These are phyloP conservation scores for Clarias batrachus DNA, from an alignment of 2,113 vertebrate genomes.

Conservation along the genomic window DNA sequence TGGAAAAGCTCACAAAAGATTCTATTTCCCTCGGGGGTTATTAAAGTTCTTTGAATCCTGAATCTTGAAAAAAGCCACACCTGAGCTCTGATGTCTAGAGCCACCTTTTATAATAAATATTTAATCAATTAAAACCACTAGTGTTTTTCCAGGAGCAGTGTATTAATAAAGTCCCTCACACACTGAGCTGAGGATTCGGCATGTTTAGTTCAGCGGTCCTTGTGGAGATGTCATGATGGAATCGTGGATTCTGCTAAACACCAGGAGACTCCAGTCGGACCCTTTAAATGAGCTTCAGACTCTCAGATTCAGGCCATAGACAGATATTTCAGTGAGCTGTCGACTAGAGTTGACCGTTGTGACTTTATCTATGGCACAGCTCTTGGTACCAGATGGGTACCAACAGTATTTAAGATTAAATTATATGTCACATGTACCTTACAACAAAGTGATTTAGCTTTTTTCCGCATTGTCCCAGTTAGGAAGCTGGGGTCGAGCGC, in stretches of 20 bases:
- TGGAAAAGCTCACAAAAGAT: too few relatives aligned
- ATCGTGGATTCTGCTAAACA: neutral
- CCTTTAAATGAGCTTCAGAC: neutral
- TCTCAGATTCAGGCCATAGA: too few relatives aligned
- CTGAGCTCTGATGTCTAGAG: neutral
- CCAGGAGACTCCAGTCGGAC: neutral
- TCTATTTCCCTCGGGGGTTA: too few relatives aligned
- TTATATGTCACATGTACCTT: too few relatives aligned
- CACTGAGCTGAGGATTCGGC: neutral
- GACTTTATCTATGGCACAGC: neutral
- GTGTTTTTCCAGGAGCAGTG: too few relatives aligned
- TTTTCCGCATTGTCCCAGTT: too few relatives aligned
- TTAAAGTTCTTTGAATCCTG: neutral
- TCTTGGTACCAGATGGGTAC: too few relatives aligned
- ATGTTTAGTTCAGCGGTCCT: neutral
- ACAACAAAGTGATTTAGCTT: too few relatives aligned
- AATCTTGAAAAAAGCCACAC: neutral
- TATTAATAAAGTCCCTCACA: neutral
- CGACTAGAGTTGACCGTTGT: neutral
- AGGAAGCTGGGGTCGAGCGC: too few relatives aligned
- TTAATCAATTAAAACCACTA: neutral
- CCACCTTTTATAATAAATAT: neutral
- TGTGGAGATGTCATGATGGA: neutral
- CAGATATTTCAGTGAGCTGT: too few relatives aligned
- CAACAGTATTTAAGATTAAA: too few relatives aligned